Percentiles rank a stretch among this genome's conserved stretches.
Evolutionary conservation across 2,797 vertebrate genomes (phyloP).

Genomic region (Melanogrammus aeglefinus): DNA sequence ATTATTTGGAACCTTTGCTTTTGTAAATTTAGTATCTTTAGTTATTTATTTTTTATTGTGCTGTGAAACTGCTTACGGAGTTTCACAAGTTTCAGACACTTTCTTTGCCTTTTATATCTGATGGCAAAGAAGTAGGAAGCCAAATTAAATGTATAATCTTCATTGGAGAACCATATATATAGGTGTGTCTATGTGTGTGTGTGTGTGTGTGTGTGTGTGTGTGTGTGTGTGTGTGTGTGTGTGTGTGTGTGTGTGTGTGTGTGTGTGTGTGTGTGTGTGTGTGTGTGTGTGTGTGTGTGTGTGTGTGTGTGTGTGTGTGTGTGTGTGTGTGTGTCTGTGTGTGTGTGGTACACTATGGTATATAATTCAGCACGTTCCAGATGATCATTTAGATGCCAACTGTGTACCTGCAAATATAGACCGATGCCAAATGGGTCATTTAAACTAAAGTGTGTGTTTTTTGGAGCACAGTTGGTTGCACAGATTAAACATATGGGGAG

Average conservation of each 20-base stretch:
- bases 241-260: slow-evolving; percentile 41
- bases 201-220: slow-evolving; percentile 36
- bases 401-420: background rate
- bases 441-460: background rate
- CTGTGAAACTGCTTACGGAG: background rate
- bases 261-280: slow-evolving; percentile 33
- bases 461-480: background rate
- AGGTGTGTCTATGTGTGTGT: slow-evolving; percentile 28
- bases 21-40: background rate
- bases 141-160: background rate
- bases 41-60: background rate
- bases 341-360: slow-evolving; percentile 31
- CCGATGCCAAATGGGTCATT: background rate
- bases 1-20: background rate
- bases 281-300: slow-evolving; percentile 32
- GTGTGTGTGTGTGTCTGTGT: slow-evolving; percentile 56
- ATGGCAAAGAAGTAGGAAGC: background rate
- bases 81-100: slow-evolving; percentile 1
- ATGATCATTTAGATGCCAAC: background rate
- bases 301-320: slow-evolving; percentile 43
- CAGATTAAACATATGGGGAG: background rate
- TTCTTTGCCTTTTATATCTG: background rate
- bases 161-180: background rate
- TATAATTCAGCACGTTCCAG: background rate
- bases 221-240: slow-evolving; percentile 37